Evolutionary conservation across 2,888 invertebrate genomes (phyloP), one percentile per base, ranked within the genome.

Genomic region (Tinea trinotella): DNA sequence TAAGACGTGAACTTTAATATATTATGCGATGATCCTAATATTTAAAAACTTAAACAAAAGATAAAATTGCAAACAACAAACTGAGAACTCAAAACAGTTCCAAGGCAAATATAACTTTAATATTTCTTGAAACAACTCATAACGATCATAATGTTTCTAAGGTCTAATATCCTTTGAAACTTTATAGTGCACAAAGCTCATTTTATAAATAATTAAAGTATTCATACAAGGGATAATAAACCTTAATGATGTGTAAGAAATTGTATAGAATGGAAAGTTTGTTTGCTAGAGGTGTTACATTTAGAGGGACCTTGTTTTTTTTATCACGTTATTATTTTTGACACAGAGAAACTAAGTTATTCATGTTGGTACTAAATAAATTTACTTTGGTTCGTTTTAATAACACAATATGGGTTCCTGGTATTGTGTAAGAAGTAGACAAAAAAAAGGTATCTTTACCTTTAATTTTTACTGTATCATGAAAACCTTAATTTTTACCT

Each of bases 291-390:
- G 59, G 67, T 75, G 74, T 67, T 61, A 74, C 62, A 69, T 74
- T 72, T 73, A 63, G 67, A 64, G 60, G 60, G 60, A 55, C 58
- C 59, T 57, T 64, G 62, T 63, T 65, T 62, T 62, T 60, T 60
- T 59, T 60, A 56, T 60, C 57, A 59, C 57, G 13, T n/a, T 18
- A 48, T 48, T 48, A 2, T n/a, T 17, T 18, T 17, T 12, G 3
- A 12, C 49, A 49, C 22, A 18, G 50, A 12, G 24, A 24, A 24
- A 15, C 18, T 24, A 17, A 19, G 9, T 13, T 12, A 46, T 18
- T 48, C 19, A 50, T 24, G 12, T 3, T 13, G n/a, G 24, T 50
- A 24, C 50, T 50, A 50, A 50, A 50, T 20, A 50, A 50, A 50
- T 50, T 50, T 50, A 18, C 24, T 50, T 19, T 12, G 15, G 15